Percentiles rank a stretch among this genome's conserved stretches.
Evolutionary conservation across 2,113 vertebrate species (phyloP).

Genomic region (Solenodon paradoxus): DNA sequence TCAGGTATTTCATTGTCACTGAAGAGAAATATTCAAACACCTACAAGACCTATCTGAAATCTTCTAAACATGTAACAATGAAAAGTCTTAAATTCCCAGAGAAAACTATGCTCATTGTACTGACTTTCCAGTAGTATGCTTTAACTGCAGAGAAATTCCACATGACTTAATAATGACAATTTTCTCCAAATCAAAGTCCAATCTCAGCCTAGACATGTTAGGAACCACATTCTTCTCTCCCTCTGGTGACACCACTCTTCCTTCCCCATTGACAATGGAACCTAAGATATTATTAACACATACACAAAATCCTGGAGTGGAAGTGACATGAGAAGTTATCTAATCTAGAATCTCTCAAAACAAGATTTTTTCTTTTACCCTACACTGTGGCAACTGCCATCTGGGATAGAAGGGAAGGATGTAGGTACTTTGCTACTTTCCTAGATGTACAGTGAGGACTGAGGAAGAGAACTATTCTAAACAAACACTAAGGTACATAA

Average conservation of each 20-base stretch:
- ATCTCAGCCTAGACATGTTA: conserved; percentile 7
- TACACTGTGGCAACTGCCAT: background rate
- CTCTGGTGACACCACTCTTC: background rate
- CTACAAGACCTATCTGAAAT: background rate
- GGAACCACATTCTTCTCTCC: background rate
- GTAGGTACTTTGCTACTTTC: background rate
- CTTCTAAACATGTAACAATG: conserved; percentile 39
- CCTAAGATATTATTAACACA: background rate
- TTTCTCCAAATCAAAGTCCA: conserved; percentile 9
- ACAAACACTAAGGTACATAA: background rate
- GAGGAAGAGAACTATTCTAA: background rate
- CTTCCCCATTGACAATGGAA: background rate
- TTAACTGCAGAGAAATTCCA: background rate
- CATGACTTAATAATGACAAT: conserved; percentile 27
- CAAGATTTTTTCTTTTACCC: background rate
- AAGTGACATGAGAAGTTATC: background rate
- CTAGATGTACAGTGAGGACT: background rate
- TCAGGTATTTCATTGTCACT: background rate
- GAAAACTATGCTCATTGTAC: background rate
- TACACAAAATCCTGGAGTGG: background rate
- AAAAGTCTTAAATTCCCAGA: conserved; percentile 29
- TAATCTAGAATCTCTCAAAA: background rate
- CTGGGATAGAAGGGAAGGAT: background rate
- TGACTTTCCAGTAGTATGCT: background rate
- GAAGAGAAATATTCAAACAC: conserved; percentile 1